These are phyloP conservation scores for Tetropium fuscum DNA, from an alignment of 2,888 invertebrate genomes.

Conservation along the genomic window DNA sequence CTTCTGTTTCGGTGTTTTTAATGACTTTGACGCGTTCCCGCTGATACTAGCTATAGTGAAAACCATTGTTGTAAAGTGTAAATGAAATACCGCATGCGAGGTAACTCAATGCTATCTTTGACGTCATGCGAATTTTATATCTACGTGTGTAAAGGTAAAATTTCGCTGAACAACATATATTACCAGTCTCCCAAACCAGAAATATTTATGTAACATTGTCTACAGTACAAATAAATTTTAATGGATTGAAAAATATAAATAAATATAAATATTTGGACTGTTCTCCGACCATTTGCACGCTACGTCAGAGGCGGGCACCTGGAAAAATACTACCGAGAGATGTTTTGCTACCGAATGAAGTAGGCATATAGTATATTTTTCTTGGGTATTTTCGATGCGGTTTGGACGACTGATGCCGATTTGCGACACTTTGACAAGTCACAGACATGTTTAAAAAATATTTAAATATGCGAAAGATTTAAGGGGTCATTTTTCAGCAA, in stretches of 20 bases:
- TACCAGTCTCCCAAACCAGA: slow-evolving; percentile 9
- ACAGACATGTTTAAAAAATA: too few species aligned
- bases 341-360: too few species aligned
- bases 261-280: slow-evolving; percentile 12
- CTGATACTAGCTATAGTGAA: background rate
- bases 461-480: too few species aligned
- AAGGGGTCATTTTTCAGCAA: too few species aligned
- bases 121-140: slow-evolving; percentile 38
- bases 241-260: slow-evolving; percentile 4
- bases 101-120: slow-evolving; percentile 41
- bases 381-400: too few species aligned
- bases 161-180: slow-evolving; percentile 21
- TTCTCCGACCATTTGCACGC: too few species aligned
- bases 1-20: background rate
- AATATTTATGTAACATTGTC: slow-evolving; percentile 20
- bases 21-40: slow-evolving; percentile 13
- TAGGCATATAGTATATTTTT: too few species aligned
- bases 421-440: too few species aligned
- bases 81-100: slow-evolving; percentile 19
- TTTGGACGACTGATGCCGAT: too few species aligned
- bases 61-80: slow-evolving; percentile 15
- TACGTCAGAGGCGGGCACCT: too few species aligned
- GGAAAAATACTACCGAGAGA: too few species aligned
- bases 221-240: slow-evolving; percentile 4
- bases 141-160: slow-evolving; percentile 28